Base-by-base conservation (phyloP, 1,140 invertebrate species). In the Listronotus bonariensis region DNA sequence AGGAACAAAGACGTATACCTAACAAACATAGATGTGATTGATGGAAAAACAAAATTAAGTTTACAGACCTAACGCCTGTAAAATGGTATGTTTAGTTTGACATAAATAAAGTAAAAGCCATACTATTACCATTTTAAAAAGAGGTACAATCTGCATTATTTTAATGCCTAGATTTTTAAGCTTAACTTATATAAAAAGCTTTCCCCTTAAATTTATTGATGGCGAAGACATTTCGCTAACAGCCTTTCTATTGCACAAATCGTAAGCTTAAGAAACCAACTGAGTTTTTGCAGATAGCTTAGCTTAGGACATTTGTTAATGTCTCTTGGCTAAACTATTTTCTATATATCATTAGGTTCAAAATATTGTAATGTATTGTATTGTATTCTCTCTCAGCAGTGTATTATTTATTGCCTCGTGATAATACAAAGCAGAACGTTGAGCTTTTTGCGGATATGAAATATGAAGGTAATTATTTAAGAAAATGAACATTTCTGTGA, bases 311-410 rank as follows among this genome's bases (percentile, higher is more conserved):
- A 58, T 58, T 58, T 48, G 56, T 58, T 58, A 58, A 36, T 58
- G 56, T 58, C 56, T 58, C 32, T 12, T 36, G 56, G 45, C 56
- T 58, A 58, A 58, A 48, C 56, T 46, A 48, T 58, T 58, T 58
- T 38, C 56, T 58, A 58, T 58, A 58, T 58, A 58, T 58, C 56
- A 58, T 58, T 58, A 48, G 34, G 56, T 31, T 46, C 56, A 58
- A 40, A 58, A 58, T 58, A 58, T 58, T 58, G 34, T 58, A 58
- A 58, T 58, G 56, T 58, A 48, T 58, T 36, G 56, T 43, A 58
- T 58, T 58, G 56, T 58, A 18, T 18, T 58, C 56, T 48, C 43
- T 46, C 56, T 58, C 56, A 58, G 56, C 56, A 58, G 56, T 58
- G 14, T 26, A 58, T 48, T 38, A 58, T 58, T 58, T 48, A 58